Conservation (phyloP, 2,888 invertebrate species). For the Lycia hirtaria region DNA sequence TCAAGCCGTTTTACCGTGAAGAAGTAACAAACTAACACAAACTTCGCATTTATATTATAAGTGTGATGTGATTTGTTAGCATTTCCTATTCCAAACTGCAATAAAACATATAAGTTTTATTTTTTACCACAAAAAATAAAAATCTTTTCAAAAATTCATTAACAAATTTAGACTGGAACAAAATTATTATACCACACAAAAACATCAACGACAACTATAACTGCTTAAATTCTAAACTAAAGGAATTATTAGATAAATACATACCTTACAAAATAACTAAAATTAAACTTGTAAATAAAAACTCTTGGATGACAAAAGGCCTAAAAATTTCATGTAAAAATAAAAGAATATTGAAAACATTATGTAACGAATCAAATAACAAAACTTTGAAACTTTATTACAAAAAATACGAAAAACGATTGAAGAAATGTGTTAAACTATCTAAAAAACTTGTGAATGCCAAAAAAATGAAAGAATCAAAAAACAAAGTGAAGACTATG, state of each 20-base stretch:
- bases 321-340: not conserved
- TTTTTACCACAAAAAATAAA: not conserved
- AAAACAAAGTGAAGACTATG: not conserved
- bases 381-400: not conserved
- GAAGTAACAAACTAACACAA: too few relatives aligned
- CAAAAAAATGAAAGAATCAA: not conserved
- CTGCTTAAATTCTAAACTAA: not conserved
- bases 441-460: not conserved
- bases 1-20: too few relatives aligned
- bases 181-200: not conserved
- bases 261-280: not conserved
- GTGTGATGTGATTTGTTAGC: too few relatives aligned
- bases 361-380: not conserved
- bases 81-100: too few relatives aligned
- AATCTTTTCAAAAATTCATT: not conserved
- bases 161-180: not conserved
- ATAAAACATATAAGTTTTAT: too few relatives aligned
- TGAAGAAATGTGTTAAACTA: not conserved
- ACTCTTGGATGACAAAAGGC: not conserved
- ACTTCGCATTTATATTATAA: too few relatives aligned
- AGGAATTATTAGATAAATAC: not conserved
- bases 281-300: not conserved
- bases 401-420: not conserved
- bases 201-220: not conserved
- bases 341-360: not conserved